Percentiles rank a stretch among this genome's conserved stretches.
Conservation (phyloP, 2,888 invertebrate species). For the Gibbula magus region DNA sequence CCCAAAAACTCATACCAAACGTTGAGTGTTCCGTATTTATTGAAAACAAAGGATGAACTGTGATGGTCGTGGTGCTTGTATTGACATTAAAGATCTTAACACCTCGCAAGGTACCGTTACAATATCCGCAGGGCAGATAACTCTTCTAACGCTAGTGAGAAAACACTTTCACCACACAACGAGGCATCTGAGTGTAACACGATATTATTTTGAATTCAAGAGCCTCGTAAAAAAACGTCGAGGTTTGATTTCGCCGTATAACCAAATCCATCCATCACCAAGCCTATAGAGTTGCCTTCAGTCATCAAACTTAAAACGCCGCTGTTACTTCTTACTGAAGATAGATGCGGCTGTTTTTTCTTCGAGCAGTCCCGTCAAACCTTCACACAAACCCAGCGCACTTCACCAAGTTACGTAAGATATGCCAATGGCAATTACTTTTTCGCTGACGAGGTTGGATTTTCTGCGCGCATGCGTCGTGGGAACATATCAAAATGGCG, state of each 20-base stretch:
- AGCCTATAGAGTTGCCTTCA: neutral
- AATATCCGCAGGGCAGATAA: too few species aligned
- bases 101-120: too few species aligned
- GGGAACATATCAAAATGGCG: neutral
- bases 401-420: conserved; percentile 1
- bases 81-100: too few species aligned
- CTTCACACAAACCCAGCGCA: neutral
- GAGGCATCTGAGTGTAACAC: neutral
- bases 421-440: neutral
- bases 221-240: neutral
- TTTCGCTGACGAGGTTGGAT: conserved; percentile 11
- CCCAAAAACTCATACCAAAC: too few species aligned
- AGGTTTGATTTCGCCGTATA: conserved; percentile 2
- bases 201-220: neutral
- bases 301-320: neutral
- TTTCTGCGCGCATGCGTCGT: conserved; percentile 1
- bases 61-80: too few species aligned
- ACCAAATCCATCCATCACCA: neutral
- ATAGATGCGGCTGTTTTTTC: neutral
- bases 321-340: neutral
- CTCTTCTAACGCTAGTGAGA: too few species aligned
- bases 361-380: neutral
- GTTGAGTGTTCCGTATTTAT: too few species aligned
- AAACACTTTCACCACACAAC: neutral
- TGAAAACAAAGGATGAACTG: too few species aligned